Percentiles rank a stretch among this genome's conserved stretches.
Conservation (phyloP, 1,140 invertebrate species). For the Habropoda laboriosa region DNA sequence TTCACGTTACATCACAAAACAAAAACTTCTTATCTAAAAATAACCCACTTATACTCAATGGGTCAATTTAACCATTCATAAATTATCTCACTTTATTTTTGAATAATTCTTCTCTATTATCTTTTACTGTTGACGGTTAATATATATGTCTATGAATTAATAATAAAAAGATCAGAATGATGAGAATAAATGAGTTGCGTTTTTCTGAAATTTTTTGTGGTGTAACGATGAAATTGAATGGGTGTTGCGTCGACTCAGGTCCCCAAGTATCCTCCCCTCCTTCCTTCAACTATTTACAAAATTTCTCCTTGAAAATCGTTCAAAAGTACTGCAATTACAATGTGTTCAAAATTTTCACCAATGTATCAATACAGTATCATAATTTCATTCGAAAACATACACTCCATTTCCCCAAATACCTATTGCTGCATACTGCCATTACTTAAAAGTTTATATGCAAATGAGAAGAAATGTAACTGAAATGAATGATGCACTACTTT, state of each 20-base stretch:
- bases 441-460: background rate
- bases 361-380: slow-evolving; percentile 20
- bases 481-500: background rate
- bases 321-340: slow-evolving; percentile 46
- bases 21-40: background rate
- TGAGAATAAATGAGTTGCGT: background rate
- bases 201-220: slow-evolving; percentile 18
- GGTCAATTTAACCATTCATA: background rate
- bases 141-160: background rate
- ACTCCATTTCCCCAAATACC: slow-evolving; percentile 1
- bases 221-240: slow-evolving; percentile 51
- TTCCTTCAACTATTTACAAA: slow-evolving; percentile 65
- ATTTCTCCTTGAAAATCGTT: slow-evolving; percentile 54
- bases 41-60: background rate
- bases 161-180: background rate
- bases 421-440: slow-evolving; percentile 46
- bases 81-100: background rate
- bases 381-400: slow-evolving; percentile 20
- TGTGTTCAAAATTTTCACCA: slow-evolving; percentile 33
- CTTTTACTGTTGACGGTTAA: background rate
- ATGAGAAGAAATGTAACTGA: slow-evolving; percentile 15
- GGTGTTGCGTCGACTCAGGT: slow-evolving; percentile 66
- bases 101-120: background rate
- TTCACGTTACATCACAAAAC: slow-evolving; percentile 53
- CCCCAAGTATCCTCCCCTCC: slow-evolving; percentile 65